A percentile compares a stretch with the other conserved stretches of the same genome.
These are phyloP conservation scores for Epistrophe grossulariae DNA, from an alignment of 2,888 invertebrate genomes.

Conservation along the genomic window DNA sequence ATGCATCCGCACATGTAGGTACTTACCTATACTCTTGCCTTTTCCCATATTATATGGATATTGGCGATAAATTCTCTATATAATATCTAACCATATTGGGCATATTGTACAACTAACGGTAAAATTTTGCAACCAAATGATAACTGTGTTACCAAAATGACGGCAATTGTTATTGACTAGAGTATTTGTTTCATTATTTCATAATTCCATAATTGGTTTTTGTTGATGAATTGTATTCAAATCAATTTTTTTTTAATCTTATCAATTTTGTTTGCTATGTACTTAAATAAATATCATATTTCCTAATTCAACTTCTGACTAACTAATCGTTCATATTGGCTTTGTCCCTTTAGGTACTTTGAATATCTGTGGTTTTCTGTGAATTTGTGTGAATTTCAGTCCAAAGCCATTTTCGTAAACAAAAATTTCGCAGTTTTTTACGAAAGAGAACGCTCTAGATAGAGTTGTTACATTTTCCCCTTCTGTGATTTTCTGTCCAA, in stretches of 20 bases:
- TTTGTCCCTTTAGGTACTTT: no score
- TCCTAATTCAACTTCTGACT: background rate
- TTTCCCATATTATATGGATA: background rate
- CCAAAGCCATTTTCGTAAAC: no score
- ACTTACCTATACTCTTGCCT: background rate
- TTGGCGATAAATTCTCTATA: slow-evolving; percentile 7
- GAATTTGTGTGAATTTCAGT: no score
- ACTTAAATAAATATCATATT: background rate
- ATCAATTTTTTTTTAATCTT: background rate
- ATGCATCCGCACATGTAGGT: slow-evolving; percentile 49
- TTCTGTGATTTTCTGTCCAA: no score
- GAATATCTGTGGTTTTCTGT: no score
- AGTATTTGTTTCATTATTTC: slow-evolving; percentile 14
- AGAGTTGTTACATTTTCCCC: no score
- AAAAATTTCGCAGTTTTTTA: no score
- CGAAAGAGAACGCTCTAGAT: no score
- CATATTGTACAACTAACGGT: background rate
- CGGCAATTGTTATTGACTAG: background rate
- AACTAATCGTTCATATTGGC: no score
- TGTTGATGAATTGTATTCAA: background rate
- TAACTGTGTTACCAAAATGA: slow-evolving; percentile 10
- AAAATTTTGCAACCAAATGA: slow-evolving; percentile 34
- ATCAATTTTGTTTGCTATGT: background rate
- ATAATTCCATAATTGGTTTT: slow-evolving; percentile 4
- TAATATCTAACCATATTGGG: slow-evolving; percentile 22